These are phyloP conservation scores for Ursus arctos DNA, from an alignment of 2,113 vertebrate species.

Conservation along the genomic window DNA sequence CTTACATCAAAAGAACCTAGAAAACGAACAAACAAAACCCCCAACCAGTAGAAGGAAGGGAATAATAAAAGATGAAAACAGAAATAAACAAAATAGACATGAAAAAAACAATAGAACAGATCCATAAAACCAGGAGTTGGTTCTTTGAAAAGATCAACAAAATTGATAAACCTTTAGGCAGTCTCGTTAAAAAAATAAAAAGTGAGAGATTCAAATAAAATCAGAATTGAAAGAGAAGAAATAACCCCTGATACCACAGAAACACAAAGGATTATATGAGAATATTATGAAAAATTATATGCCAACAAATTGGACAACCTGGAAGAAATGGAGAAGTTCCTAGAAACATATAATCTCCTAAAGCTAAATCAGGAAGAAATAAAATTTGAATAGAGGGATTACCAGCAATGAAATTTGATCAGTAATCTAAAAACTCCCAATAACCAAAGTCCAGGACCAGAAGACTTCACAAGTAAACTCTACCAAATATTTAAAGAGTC, in stretches of 20 bases:
- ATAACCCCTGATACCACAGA: background rate
- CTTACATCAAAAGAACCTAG: background rate
- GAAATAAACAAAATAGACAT: background rate
- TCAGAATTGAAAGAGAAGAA: background rate
- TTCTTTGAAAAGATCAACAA: background rate
- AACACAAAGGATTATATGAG: background rate
- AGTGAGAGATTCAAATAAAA: background rate
- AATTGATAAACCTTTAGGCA: background rate
- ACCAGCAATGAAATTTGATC: background rate
- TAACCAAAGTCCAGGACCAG: background rate
- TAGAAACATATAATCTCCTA: background rate
- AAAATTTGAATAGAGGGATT: background rate
- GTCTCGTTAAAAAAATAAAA: background rate
- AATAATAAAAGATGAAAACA: background rate
- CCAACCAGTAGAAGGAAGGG: background rate
- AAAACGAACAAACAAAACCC: background rate
- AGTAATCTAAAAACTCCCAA: background rate
- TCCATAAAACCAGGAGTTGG: background rate
- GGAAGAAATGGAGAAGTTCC: background rate
- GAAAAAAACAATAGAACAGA: background rate
- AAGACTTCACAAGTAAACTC: background rate
- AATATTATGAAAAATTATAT: background rate
- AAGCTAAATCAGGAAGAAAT: background rate
- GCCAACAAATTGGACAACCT: background rate
- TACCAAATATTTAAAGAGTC: background rate